Percentiles rank a stretch among this genome's conserved stretches.
phyloP scores from a whole-genome alignment of 2,888 invertebrate species.

The Leptinotarsa juncta region DNA sequence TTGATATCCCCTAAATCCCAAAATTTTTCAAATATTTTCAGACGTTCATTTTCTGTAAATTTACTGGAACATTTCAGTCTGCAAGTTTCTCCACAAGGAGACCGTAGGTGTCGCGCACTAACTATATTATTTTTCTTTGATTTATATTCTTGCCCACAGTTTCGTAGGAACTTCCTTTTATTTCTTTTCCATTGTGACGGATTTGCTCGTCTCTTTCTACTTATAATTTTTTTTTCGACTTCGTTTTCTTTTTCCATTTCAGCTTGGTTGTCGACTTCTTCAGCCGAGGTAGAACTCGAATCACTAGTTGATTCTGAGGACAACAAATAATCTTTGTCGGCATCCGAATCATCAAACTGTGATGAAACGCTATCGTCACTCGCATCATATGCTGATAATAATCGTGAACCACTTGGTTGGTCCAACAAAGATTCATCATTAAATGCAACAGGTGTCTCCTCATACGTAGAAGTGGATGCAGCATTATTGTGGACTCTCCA shows the following conservation, averaged over 20 bases:
- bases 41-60: background rate
- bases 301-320: constrained; percentile 10
- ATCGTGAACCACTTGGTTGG: constrained; percentile 2
- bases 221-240: background rate
- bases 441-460: constrained; percentile 6
- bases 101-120: constrained; percentile 2
- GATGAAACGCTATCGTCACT: constrained; percentile 4
- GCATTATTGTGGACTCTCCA: constrained; percentile 7
- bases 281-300: constrained; percentile 6
- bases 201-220: constrained; percentile 12
- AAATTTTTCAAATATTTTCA: constrained; percentile 34
- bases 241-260: constrained; percentile 4
- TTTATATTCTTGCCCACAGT: constrained; percentile 27
- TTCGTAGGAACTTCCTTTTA: constrained; percentile 27
- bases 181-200: constrained; percentile 25
- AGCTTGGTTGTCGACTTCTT: background rate
- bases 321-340: background rate
- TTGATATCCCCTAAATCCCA: constrained; percentile 29
- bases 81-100: constrained; percentile 6
- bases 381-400: constrained; percentile 8
- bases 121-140: constrained; percentile 5
- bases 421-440: constrained; percentile 11
- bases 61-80: constrained; percentile 1
- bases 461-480: background rate
- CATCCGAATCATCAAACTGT: constrained; percentile 3